Evolutionary conservation across 2,113 vertebrate genomes (phyloP).

Genomic region (Nannobrachium achirus): DNA sequence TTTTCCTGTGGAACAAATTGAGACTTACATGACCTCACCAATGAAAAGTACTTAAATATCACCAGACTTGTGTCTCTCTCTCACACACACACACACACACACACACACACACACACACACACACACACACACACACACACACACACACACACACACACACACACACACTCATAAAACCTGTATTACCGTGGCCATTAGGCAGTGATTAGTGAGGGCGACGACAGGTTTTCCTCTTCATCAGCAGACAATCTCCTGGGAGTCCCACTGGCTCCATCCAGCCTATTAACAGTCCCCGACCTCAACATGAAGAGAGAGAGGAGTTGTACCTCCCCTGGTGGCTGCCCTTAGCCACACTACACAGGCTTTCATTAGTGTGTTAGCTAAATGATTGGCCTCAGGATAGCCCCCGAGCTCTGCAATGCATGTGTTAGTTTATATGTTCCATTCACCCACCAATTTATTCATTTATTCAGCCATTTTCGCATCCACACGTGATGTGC

Average conservation of each 20-base stretch:
- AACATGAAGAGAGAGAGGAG: slow-evolving; percentile 70
- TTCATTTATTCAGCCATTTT: slow-evolving; percentile 73
- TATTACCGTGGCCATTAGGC: slow-evolving; percentile 73
- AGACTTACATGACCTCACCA: no score
- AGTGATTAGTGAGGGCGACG: slow-evolving; percentile 73
- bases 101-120: slow-evolving; percentile 25
- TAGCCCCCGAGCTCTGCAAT: slow-evolving; percentile 75
- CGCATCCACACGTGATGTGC: slow-evolving; percentile 50
- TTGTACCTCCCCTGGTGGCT: slow-evolving; percentile 74
- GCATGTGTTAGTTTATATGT: slow-evolving; percentile 72
- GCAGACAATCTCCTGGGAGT: slow-evolving; percentile 70
- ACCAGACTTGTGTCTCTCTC: no score
- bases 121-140: slow-evolving; percentile 21
- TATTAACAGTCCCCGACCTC: slow-evolving; percentile 75
- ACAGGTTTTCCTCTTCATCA: slow-evolving; percentile 80
- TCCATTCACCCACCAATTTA: slow-evolving; percentile 70
- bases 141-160: slow-evolving; percentile 10
- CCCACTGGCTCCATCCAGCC: slow-evolving; percentile 72
- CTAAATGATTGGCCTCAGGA: slow-evolving; percentile 82
- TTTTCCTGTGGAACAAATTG: no score
- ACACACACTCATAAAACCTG: slow-evolving; percentile 59
- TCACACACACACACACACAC: slow-evolving; percentile 8
- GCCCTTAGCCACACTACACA: slow-evolving; percentile 75
- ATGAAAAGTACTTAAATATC: no score
- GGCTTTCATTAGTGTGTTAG: slow-evolving; percentile 81